phyloP scores from a whole-genome alignment of 2,797 vertebrate genomes.

The Leontocebus nigricollis region DNA sequence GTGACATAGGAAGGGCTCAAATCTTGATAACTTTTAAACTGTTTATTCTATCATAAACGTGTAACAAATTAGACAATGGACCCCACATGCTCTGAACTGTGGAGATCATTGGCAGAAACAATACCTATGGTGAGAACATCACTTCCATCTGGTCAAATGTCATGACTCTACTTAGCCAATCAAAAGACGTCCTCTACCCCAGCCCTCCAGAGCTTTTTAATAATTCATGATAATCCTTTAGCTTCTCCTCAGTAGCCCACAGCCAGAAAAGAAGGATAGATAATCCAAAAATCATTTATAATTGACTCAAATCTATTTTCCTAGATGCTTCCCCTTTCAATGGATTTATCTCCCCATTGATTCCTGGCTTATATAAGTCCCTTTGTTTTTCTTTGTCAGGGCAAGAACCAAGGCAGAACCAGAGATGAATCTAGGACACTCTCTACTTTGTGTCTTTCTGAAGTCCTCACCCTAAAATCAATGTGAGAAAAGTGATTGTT shows the following conservation, averaged over 20 bases:
- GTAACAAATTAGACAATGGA: not conserved
- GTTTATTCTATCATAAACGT: not conserved
- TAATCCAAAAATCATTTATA: slow-evolving; percentile 43
- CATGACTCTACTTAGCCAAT: not conserved
- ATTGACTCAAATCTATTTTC: slow-evolving; percentile 11
- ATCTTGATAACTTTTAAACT: not conserved
- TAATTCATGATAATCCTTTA: slow-evolving; percentile 17
- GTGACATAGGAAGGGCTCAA: not conserved
- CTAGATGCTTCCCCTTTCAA: slow-evolving; percentile 9
- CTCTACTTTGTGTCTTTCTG: not conserved
- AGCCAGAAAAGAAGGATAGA: not conserved
- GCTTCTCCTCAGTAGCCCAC: not conserved
- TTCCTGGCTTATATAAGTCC: not conserved
- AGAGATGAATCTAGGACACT: not conserved
- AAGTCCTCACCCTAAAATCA: not conserved
- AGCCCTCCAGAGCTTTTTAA: not conserved
- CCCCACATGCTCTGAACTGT: not conserved
- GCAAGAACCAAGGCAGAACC: not conserved
- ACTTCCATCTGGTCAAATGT: not conserved
- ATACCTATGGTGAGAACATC: not conserved
- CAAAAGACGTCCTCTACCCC: not conserved
- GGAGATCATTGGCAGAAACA: not conserved
- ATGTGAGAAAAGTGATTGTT: not conserved
- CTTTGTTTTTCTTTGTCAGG: not conserved
- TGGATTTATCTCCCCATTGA: not conserved